phyloP scores from a whole-genome alignment of 2,113 vertebrate species.

The Elaphurus davidianus region DNA sequence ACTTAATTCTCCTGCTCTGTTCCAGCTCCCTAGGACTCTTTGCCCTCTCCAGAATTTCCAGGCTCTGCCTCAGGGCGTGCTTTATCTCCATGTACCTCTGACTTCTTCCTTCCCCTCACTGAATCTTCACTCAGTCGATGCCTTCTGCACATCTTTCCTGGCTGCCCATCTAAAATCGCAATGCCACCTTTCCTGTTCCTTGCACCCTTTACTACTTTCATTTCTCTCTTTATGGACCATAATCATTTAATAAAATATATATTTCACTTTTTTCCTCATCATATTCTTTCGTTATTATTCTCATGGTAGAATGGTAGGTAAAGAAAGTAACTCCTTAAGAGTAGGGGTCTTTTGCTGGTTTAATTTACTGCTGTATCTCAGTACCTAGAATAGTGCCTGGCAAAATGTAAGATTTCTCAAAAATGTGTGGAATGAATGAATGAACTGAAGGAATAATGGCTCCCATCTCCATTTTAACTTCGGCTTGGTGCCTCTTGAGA shows the following conservation, averaged over 20 bases:
- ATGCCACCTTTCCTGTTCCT: not conserved
- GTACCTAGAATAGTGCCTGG: not conserved
- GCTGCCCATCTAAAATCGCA: not conserved
- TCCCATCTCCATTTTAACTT: not conserved
- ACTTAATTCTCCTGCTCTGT: not conserved
- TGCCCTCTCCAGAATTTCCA: not conserved
- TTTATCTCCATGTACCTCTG: not conserved
- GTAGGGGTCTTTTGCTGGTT: not conserved
- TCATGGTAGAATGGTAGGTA: not conserved
- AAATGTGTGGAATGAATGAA: not conserved
- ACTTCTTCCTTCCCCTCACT: not conserved
- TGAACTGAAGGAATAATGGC: too few species aligned
- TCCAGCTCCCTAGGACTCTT: too few species aligned
- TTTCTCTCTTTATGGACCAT: not conserved
- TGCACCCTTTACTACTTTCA: accelerated
- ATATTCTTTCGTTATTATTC: not conserved
- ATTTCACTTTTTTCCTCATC: not conserved
- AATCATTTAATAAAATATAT: not conserved
- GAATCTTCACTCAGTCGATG: not conserved
- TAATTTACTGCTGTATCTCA: not conserved
- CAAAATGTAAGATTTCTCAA: not conserved
- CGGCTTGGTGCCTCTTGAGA: not conserved
- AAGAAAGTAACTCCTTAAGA: not conserved
- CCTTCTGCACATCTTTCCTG: too few species aligned
- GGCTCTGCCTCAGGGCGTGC: not conserved